Evolutionary conservation across 2,113 vertebrate species (phyloP), one percentile per base, ranked within the genome.

Genomic region (Canis aureus): DNA sequence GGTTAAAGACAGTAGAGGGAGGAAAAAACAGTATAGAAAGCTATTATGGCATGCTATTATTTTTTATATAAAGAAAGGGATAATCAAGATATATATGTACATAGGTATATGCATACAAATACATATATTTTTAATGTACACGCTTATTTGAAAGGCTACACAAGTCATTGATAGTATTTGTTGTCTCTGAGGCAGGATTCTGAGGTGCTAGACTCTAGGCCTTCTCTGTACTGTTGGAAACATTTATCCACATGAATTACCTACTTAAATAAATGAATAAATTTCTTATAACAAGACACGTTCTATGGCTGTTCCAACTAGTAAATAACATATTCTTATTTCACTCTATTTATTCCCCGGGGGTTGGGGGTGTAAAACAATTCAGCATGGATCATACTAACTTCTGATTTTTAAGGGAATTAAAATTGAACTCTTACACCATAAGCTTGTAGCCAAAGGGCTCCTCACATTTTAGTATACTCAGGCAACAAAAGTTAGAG

Each of bases 61-160:
- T 92, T 89, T 66, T 92, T 91, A 85, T 35, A 76, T 76, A 66
- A 64, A 80, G 60, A 91, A 83, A 92, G 27, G 8, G 19, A 55
- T 89, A 89, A 59, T 35, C 5, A 79, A 43, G 8, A 59, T 64
- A 67, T 12, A 92, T 53, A 27, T 15, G 17, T 38, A 8, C 17
- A 11, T 23, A 51, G 7, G 59, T 15, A 53, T 11, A 69, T 11
- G 23, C 10, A 29, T 8, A 59, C 20, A 82, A 51, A 38, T 38
- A 49, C 43, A 1, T 38, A 80, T 66, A 73, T 5, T 79, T 83
- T 35, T 79, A 67, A 55, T 32, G 57, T n/a, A 88, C 15, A 53
- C 11, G 62, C 89, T 86, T 96, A 87, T 80, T 91, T 94, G 71
- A 91, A 85, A 96, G 17, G n/a, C 27, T 74, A 69, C 32, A 67